Evolutionary conservation across 2,113 vertebrate genomes (phyloP), one percentile per base, ranked within the genome.

Genomic region (Tylochromis polylepis): DNA sequence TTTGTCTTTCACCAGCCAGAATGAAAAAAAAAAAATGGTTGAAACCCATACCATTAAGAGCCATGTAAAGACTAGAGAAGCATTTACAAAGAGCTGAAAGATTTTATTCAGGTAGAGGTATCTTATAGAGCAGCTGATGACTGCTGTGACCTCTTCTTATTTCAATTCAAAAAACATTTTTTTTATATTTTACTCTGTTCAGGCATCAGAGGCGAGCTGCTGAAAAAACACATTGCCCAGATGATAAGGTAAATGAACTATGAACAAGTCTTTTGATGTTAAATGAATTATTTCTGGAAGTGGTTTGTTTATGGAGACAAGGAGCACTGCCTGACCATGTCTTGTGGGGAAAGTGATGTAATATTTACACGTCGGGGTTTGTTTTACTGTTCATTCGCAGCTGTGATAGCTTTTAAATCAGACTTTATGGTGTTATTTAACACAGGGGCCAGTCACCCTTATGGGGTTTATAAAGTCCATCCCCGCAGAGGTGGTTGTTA

Each of bases 121-220:
- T 53, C 29, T 51, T 18, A 43, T 55, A 53, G 58, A 70, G 24
- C n/a, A 14, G 34, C 4, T 53, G 49, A 49, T 5, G 10, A 57
- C 58, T 62, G 79, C 31, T 81, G 31, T 67, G 72, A 82, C 34
- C 14, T 62, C 72, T 58, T 22, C 27, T n/a, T 60, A 27, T 85
- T 51, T 55, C 1, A 8, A 6, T 57, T 78, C 14, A 53, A 16
- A 72, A 70, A 51, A 5, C 11, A 1, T 16, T 60, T 62, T 56
- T 84, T 85, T 80, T 87, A 15, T 90, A 18, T 94, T 85, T 67
- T 87, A 36, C 59, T 53, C 29, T 31, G 31, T 84, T 41, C 89
- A 96, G 96, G 95, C 79, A 56, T 85, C 59, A 93, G 95, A 84
- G 20, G 81, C 4, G 95, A 97, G 83, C 91, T 94, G 85, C 70